Evolutionary conservation across 2,888 invertebrate species (phyloP).

Genomic region (Monopis laevigella): DNA sequence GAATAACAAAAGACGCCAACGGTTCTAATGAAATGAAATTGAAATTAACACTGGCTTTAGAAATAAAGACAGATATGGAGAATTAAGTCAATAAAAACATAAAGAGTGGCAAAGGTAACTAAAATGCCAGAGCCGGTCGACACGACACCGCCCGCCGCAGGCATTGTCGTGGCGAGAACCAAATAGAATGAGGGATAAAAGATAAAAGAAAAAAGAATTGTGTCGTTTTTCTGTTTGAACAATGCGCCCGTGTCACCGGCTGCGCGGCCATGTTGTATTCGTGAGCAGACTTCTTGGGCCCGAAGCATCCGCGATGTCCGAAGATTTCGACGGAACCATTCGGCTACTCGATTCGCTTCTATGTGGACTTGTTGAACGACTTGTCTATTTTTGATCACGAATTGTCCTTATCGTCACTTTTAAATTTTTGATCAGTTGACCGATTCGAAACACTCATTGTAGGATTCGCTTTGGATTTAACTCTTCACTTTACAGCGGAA

Average conservation of each 20-base stretch:
- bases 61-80: too few species aligned
- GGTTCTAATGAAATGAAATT: too few species aligned
- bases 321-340: not conserved
- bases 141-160: slow-evolving; percentile 23
- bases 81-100: slow-evolving; percentile 7
- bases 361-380: not conserved
- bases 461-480: not conserved
- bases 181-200: slow-evolving; percentile 39
- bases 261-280: slow-evolving; percentile 40
- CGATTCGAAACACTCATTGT: not conserved
- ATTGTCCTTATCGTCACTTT: not conserved
- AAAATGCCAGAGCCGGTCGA: slow-evolving; percentile 53
- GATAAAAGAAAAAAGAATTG: slow-evolving; percentile 53
- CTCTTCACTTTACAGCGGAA: not conserved
- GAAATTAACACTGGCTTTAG: too few species aligned
- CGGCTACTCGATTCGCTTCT: not conserved
- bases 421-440: not conserved
- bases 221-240: slow-evolving; percentile 63
- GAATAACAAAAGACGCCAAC: slow-evolving; percentile 9
- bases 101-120: slow-evolving; percentile 36
- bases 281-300: slow-evolving; percentile 9
- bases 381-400: not conserved
- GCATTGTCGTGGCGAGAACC: slow-evolving; percentile 31
- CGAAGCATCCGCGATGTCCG: not conserved
- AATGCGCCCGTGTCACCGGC: slow-evolving; percentile 56